phyloP scores from a whole-genome alignment of 2,888 invertebrate genomes.

The Deilephila porcellus region DNA sequence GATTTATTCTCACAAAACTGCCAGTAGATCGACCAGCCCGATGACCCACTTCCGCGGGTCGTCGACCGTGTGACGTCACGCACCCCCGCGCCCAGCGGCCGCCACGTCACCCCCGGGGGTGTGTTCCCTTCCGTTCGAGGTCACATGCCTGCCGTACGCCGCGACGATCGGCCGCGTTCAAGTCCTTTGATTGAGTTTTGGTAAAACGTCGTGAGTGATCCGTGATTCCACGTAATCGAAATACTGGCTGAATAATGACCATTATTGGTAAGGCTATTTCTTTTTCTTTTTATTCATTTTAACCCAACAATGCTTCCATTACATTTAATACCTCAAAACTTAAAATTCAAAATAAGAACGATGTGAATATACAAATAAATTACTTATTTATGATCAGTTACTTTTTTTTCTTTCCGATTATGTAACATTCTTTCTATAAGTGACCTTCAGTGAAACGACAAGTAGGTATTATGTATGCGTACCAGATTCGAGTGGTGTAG shows the following conservation, averaged over 20 bases:
- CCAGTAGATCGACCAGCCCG: slow-evolving; percentile 69
- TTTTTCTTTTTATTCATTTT: neutral
- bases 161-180: slow-evolving; percentile 62
- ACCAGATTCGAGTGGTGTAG: slow-evolving; percentile 31
- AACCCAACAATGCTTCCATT: neutral
- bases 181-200: slow-evolving; percentile 40
- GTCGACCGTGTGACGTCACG: slow-evolving; percentile 82
- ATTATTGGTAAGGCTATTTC: slow-evolving; percentile 65
- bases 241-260: slow-evolving; percentile 58
- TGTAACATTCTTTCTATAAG: slow-evolving; percentile 17
- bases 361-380: neutral
- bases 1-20: slow-evolving; percentile 52
- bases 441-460: slow-evolving; percentile 18
- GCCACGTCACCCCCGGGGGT: slow-evolving; percentile 70
- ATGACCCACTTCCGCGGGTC: slow-evolving; percentile 79
- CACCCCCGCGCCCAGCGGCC: slow-evolving; percentile 53
- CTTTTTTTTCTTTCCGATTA: slow-evolving; percentile 7
- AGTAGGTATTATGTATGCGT: slow-evolving; percentile 28
- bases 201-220: slow-evolving; percentile 9
- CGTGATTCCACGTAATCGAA: neutral
- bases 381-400: neutral
- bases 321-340: neutral
- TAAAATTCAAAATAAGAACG: neutral
- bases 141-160: slow-evolving; percentile 69
- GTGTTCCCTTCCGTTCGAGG: slow-evolving; percentile 73